A percentile compares a stretch with the other conserved stretches of the same genome.
Evolutionary conservation across 2,113 vertebrate species (phyloP).

Genomic region (Pomatorhinus ruficollis): DNA sequence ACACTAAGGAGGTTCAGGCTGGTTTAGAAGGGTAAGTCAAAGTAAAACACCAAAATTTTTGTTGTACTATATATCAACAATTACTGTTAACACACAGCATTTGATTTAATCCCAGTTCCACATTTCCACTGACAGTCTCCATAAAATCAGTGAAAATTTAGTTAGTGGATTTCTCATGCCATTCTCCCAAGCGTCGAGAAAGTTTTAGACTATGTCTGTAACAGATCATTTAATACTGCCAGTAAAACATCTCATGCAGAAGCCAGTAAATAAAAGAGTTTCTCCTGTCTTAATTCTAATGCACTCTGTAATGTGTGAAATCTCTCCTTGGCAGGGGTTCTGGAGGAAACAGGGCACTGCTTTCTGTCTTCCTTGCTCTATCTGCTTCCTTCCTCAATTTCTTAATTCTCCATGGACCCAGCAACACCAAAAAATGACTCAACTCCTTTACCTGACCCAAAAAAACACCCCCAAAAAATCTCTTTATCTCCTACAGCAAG

Average conservation of each 20-base stretch:
- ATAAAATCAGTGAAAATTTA: conserved; percentile 32
- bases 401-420: neutral
- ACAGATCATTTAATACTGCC: neutral
- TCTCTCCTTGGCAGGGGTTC: neutral
- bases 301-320: neutral
- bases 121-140: conserved; percentile 9
- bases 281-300: conserved; percentile 21
- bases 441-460: neutral
- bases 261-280: conserved; percentile 32
- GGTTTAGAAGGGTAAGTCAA: neutral
- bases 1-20: neutral
- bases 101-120: conserved; percentile 8
- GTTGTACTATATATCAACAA: neutral
- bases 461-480: fast-evolving
- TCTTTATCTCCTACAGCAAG: neutral
- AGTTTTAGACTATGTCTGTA: neutral
- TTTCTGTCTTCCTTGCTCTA: neutral
- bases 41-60: neutral
- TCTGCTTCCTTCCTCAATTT: neutral
- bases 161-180: conserved; percentile 36
- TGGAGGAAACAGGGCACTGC: neutral
- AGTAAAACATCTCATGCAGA: neutral
- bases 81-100: neutral
- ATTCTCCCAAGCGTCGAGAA: neutral
- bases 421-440: neutral